Base-by-base conservation (phyloP, 64 coral and sea anemone genomes). In the Stichodactyla helianthus region DNA sequence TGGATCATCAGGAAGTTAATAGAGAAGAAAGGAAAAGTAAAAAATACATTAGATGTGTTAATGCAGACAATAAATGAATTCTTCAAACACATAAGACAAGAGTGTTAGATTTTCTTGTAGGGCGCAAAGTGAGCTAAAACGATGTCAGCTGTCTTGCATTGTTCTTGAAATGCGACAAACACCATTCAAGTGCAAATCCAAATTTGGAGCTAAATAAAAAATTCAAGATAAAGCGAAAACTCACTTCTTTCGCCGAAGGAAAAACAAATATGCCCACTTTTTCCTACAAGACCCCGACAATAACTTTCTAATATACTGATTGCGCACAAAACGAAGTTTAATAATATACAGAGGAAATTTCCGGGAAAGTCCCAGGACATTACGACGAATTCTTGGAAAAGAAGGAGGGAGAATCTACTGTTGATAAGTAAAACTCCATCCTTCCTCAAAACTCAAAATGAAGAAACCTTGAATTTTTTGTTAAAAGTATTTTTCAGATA, bases 321-420 rank as follows among this genome's bases (percentile, higher is more conserved):
- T 74, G 20, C 26, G 68, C 9, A 68, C 4, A 11, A 74, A 74
- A 25, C 7, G 68, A 10, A 10, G 10, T 65, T 65, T 65, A 18
- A 9, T 74, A 74, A 74, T 27, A 74, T 31, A 26, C 5, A 26
- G 68, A n/a, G 25, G 51, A 81, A 81, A 18, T 81, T 54, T 54
- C 35, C 15, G 50, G 78, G 78, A 81, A 51, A 81, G 78, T 81
- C 78, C 78, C 78, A 81, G 6, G n/a, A 51, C 78, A 81, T 81
- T 81, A 81, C 78, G 78, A 81, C 78, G 52, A 68, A 54, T 81
- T 81, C 52, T 81, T 52, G 78, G 78, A 81, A 81, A 19, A 2
- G 11, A 20, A 54, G 51, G 54, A 28, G 51, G 20, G 78, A 81
- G 78, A 81, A 81, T 54, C 54, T 81, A 4, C 10, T 53, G 0